phyloP scores from a whole-genome alignment of 35 echinoderm and acorn worm species.

The Lytechinus pictus region DNA sequence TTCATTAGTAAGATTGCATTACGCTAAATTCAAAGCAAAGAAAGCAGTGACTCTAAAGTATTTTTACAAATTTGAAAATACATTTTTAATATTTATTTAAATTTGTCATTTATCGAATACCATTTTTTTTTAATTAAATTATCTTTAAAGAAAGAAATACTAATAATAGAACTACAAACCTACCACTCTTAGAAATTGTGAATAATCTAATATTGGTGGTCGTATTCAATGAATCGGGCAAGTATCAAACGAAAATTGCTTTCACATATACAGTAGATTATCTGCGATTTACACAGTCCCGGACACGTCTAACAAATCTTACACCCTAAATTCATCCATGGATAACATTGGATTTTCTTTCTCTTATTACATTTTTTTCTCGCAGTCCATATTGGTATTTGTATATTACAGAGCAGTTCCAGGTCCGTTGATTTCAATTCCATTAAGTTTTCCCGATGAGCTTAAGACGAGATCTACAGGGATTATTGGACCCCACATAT shows the following conservation, averaged over 20 bases:
- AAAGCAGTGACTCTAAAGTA: too few species aligned
- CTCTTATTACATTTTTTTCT: too few species aligned
- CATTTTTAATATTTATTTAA: too few species aligned
- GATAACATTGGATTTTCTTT: background rate
- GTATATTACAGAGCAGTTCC: background rate
- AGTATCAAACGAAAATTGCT: background rate
- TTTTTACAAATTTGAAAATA: too few species aligned
- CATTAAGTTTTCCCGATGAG: background rate
- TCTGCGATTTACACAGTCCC: background rate
- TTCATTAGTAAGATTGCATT: too few species aligned
- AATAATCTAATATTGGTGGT: too few species aligned
- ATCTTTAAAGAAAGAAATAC: too few species aligned
- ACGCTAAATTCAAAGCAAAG: too few species aligned
- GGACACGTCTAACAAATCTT: background rate
- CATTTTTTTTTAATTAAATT: too few species aligned
- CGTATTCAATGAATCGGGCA: background rate
- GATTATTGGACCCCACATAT: background rate
- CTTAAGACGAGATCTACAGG: background rate
- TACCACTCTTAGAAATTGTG: too few species aligned
- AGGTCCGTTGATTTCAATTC: constrained; percentile 1
- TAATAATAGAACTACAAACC: too few species aligned
- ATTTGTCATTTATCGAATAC: too few species aligned
- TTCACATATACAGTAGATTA: background rate
- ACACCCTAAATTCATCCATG: background rate
- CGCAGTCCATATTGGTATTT: background rate